Conservation (phyloP, 2,113 vertebrate species). For the Vulpes ferrilata region DNA sequence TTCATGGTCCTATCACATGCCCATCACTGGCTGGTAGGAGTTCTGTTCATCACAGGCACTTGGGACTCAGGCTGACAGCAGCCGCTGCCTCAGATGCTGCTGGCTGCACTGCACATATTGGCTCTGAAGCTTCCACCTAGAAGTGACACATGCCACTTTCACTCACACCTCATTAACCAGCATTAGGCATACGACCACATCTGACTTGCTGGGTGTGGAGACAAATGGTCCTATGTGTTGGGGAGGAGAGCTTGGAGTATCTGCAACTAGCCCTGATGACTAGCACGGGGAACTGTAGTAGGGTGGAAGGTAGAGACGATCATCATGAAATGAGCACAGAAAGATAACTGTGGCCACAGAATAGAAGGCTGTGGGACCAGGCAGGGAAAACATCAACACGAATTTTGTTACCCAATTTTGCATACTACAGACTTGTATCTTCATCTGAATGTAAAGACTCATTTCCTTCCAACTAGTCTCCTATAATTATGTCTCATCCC, state of each 20-base stretch:
- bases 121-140: background rate
- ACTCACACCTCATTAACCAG: background rate
- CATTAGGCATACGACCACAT: background rate
- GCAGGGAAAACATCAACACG: background rate
- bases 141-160: background rate
- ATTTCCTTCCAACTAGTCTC: constrained; percentile 16
- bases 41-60: background rate
- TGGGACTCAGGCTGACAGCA: background rate
- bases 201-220: background rate
- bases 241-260: background rate
- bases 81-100: background rate
- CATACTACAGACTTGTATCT: background rate
- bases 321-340: background rate
- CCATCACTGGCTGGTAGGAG: background rate
- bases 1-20: background rate
- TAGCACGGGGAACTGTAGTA: background rate
- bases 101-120: background rate
- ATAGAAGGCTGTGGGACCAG: background rate
- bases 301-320: background rate
- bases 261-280: background rate
- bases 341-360: background rate
- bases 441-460: constrained; percentile 30
- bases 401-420: constrained; percentile 12
- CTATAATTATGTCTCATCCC: constrained; percentile 36
- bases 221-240: background rate